These are phyloP conservation scores for Drosophila fuyamai DNA, from an alignment of 1,140 invertebrate species.

Conservation along the genomic window DNA sequence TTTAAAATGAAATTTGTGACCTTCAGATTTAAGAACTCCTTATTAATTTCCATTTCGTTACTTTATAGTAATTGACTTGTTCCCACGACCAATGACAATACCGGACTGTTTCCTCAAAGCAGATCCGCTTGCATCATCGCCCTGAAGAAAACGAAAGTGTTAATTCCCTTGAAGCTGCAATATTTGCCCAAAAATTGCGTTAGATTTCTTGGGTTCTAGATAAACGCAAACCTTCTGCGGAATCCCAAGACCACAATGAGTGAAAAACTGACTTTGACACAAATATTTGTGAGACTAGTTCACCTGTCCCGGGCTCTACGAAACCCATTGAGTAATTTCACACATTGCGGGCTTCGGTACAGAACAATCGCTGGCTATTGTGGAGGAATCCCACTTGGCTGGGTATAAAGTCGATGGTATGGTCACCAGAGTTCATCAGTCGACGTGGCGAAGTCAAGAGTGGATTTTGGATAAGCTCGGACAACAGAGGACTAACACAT, in stretches of 20 bases:
- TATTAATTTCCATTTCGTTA: background rate
- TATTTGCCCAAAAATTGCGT: constrained; percentile 22
- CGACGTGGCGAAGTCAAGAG: constrained; percentile 29
- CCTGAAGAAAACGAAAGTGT: constrained; percentile 61
- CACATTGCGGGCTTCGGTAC: constrained; percentile 24
- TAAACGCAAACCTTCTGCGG: constrained; percentile 28
- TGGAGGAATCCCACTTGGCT: background rate
- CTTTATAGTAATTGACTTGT: background rate
- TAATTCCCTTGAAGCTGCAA: constrained; percentile 60
- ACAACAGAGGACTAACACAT: constrained; percentile 3
- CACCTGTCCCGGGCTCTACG: constrained; percentile 8
- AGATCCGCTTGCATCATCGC: constrained; percentile 31
- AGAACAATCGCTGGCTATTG: constrained; percentile 67
- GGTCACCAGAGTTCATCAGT: constrained; percentile 71
- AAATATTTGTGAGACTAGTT: constrained; percentile 40
- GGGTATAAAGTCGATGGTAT: constrained; percentile 51
- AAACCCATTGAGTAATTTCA: constrained; percentile 65
- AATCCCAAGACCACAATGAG: constrained; percentile 19
- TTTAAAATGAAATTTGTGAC: background rate
- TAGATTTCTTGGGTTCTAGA: constrained; percentile 41
- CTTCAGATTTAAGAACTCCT: background rate
- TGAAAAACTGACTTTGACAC: constrained; percentile 69
- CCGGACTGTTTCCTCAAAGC: background rate
- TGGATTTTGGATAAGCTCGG: constrained; percentile 24
- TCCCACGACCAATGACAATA: background rate